These are phyloP conservation scores for Kryptolebias ocellatus DNA, from an alignment of 2,797 vertebrate species.

Conservation along the genomic window DNA sequence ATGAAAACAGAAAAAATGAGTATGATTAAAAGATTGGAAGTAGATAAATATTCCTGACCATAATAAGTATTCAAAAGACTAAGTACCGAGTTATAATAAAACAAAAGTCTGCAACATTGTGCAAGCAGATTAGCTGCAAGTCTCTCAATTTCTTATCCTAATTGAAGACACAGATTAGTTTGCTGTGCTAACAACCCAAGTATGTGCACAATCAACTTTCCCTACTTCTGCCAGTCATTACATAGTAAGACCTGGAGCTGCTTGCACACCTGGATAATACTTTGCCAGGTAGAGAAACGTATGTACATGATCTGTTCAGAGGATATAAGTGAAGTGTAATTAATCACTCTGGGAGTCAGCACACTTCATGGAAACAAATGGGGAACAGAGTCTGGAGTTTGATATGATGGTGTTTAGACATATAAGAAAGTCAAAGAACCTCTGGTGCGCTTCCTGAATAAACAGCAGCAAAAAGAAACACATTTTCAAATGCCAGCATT, in stretches of 20 bases:
- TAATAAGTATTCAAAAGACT: neutral
- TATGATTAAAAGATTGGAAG: constrained; percentile 3
- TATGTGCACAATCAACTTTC: constrained; percentile 64
- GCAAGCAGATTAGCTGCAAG: constrained; percentile 58
- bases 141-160: constrained; percentile 46
- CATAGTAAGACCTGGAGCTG: constrained; percentile 69
- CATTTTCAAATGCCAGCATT: constrained; percentile 55
- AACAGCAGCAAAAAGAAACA: constrained; percentile 54
- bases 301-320: constrained; percentile 63
- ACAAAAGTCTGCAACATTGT: constrained; percentile 25
- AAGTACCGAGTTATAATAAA: constrained; percentile 18
- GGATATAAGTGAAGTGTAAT: constrained; percentile 77
- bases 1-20: neutral
- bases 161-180: constrained; percentile 70
- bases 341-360: constrained; percentile 74
- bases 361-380: constrained; percentile 51
- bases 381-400: constrained; percentile 66
- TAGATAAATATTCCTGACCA: neutral
- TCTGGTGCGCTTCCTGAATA: constrained; percentile 49
- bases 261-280: constrained; percentile 65
- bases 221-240: constrained; percentile 63
- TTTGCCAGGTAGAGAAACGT: constrained; percentile 57
- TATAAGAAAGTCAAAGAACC: constrained; percentile 72
- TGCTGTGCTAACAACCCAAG: constrained; percentile 63
- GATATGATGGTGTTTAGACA: constrained; percentile 66